Conservation (phyloP, 1,140 invertebrate genomes). For the Nomia melanderi region DNA sequence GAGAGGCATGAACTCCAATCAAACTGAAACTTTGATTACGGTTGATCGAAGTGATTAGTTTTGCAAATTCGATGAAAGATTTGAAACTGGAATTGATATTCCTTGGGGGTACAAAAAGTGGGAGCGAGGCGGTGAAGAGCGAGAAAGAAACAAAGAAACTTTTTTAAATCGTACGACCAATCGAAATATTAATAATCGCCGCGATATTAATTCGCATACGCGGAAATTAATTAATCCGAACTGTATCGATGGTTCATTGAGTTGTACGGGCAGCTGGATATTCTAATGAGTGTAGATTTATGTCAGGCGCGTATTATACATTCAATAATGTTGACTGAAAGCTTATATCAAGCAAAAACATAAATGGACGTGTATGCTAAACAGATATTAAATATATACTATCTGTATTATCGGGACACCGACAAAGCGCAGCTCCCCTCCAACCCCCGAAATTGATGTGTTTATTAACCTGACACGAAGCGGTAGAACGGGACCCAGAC, state of each 20-base stretch:
- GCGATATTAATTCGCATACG: slow-evolving; percentile 13
- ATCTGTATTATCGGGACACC: slow-evolving; percentile 1
- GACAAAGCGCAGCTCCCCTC: background rate
- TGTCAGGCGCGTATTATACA: slow-evolving; percentile 17
- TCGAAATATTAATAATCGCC: slow-evolving; percentile 20
- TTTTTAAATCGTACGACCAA: background rate
- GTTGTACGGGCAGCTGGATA: slow-evolving; percentile 14
- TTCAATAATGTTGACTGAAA: slow-evolving; percentile 38
- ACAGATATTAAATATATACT: background rate
- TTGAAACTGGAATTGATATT: too few relatives aligned
- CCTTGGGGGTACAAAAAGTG: too few relatives aligned
- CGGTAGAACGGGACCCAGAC: background rate
- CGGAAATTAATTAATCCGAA: slow-evolving; percentile 29
- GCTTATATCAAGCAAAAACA: slow-evolving; percentile 29
- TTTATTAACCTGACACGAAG: background rate
- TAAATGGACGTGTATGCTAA: slow-evolving; percentile 18
- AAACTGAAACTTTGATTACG: too few relatives aligned
- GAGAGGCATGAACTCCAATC: too few relatives aligned
- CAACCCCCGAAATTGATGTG: background rate
- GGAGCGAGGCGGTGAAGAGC: too few relatives aligned
- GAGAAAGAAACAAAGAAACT: background rate
- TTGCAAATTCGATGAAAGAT: too few relatives aligned
- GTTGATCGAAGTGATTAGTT: too few relatives aligned
- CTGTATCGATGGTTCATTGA: slow-evolving; percentile 27
- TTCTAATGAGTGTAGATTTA: slow-evolving; percentile 40